A percentile compares a stretch with the other conserved stretches of the same genome.
Conservation (phyloP, 2,888 invertebrate genomes). For the Metallyticus violacea region DNA sequence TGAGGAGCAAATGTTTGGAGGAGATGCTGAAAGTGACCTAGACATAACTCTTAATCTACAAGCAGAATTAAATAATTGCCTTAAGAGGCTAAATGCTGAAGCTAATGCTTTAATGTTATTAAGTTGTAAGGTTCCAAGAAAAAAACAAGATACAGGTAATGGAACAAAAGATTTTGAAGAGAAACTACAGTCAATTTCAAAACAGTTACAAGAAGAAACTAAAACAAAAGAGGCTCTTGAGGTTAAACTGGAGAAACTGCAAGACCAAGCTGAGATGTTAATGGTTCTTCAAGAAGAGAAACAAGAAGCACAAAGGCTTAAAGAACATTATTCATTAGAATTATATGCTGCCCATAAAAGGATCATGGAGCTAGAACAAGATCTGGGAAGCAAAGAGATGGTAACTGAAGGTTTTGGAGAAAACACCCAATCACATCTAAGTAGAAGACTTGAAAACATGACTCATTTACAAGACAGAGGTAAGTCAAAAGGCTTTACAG, state of each 20-base stretch:
- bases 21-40: conserved; percentile 52
- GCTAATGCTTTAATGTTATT: conserved; percentile 44
- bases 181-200: conserved; percentile 7
- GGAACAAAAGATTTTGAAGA: background rate
- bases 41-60: conserved; percentile 58
- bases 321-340: background rate
- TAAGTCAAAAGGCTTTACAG: too few relatives aligned
- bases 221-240: conserved; percentile 18
- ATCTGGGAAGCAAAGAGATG: conserved; percentile 46
- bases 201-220: conserved; percentile 4
- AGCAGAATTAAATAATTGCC: conserved; percentile 64
- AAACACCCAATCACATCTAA: conserved; percentile 38
- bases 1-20: conserved; percentile 58
- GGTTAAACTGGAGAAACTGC: background rate
- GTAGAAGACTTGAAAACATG: conserved; percentile 41
- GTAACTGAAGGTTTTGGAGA: conserved; percentile 56
- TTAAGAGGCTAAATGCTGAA: conserved; percentile 64
- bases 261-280: background rate
- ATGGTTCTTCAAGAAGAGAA: background rate
- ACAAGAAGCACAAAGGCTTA: background rate
- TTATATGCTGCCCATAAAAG: background rate
- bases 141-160: background rate
- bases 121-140: background rate
- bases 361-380: conserved; percentile 11
- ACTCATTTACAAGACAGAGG: conserved; percentile 45